Conservation (phyloP, 1,140 invertebrate genomes). For the Euura lappo region DNA sequence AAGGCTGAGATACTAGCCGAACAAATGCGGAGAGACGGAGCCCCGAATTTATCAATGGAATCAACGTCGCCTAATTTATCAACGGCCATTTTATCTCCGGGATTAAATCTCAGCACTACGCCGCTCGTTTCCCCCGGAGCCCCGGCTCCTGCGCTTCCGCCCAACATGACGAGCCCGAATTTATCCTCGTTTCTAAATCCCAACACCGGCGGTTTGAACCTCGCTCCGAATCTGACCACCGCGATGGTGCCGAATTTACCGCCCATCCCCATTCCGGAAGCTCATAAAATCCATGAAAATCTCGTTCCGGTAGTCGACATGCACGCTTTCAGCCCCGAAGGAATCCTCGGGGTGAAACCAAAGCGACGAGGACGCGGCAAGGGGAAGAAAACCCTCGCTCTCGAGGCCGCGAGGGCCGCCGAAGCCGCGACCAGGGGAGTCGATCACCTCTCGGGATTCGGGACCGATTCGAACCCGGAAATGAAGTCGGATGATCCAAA, state of each 20-base stretch:
- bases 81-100: neutral
- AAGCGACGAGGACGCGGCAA: constrained; percentile 63
- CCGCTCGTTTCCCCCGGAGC: neutral
- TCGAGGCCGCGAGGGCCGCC: constrained; percentile 59
- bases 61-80: neutral
- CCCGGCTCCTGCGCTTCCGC: neutral
- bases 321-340: constrained; percentile 51
- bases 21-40: constrained; percentile 54
- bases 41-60: constrained; percentile 24
- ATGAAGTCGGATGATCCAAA: constrained; percentile 43
- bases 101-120: neutral
- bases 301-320: constrained; percentile 43
- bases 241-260: constrained; percentile 24
- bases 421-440: constrained; percentile 50
- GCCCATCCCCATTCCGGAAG: constrained; percentile 31
- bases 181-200: neutral
- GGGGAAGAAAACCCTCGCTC: constrained; percentile 64
- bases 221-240: constrained; percentile 21
- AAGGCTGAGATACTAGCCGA: constrained; percentile 60
- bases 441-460: constrained; percentile 36
- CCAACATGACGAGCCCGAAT: neutral
- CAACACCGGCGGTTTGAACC: neutral
- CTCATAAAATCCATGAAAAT: constrained; percentile 30
- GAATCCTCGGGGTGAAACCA: constrained; percentile 48
- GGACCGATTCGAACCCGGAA: constrained; percentile 50